phyloP scores from a whole-genome alignment of 2,113 vertebrate species.

The Boulengeromyrus knoepffleri region DNA sequence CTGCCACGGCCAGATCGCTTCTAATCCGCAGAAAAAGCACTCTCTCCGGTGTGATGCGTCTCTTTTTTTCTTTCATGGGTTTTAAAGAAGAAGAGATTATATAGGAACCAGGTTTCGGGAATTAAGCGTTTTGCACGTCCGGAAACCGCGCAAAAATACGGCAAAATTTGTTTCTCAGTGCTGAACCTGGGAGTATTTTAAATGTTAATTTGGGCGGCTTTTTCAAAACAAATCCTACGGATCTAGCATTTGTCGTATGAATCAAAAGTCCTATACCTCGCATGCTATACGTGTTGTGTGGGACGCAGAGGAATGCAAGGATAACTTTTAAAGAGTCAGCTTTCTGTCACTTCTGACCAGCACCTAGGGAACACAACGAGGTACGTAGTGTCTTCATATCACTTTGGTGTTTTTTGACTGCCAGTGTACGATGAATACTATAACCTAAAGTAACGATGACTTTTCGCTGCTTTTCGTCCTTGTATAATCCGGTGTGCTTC shows the following conservation, averaged over 20 bases:
- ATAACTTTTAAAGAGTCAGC: conserved; percentile 43
- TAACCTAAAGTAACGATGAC: background rate
- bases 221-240: background rate
- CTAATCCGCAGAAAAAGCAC: background rate
- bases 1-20: background rate
- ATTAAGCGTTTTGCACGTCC: background rate
- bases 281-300: conserved; percentile 17
- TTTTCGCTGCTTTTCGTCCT: background rate
- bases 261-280: background rate
- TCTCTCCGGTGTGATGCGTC: background rate
- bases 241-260: background rate
- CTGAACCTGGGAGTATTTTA: background rate
- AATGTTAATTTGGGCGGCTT: background rate
- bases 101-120: background rate
- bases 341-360: conserved; percentile 21
- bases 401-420: background rate
- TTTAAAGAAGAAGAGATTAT: background rate
- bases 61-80: background rate
- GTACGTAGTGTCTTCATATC: background rate
- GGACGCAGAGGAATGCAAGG: conserved; percentile 47
- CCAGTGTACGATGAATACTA: background rate
- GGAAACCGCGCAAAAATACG: background rate
- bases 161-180: background rate
- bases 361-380: background rate
- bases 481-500: background rate